Conservation (phyloP, 2,113 vertebrate genomes). For the Tychaedon coryphoeus region DNA sequence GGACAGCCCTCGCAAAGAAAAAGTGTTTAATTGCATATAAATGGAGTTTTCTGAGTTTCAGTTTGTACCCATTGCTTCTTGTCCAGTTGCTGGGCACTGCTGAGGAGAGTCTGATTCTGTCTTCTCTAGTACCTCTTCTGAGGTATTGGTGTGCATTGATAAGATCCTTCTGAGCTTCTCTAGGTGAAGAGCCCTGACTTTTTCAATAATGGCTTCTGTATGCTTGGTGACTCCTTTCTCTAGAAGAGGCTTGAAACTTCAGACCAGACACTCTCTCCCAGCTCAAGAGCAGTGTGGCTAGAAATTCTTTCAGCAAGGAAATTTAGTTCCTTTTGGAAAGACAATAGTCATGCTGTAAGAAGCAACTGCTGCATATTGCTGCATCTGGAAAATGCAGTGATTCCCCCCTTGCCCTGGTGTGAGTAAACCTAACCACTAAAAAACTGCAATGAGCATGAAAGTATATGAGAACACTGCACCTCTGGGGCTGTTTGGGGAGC, state of each 20-base stretch:
- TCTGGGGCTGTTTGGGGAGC: neutral
- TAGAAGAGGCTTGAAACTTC: neutral
- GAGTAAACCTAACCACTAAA: neutral
- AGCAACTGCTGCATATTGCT: neutral
- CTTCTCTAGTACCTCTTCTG: neutral
- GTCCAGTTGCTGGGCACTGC: neutral
- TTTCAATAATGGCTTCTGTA: neutral
- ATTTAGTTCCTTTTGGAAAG: neutral
- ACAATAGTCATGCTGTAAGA: neutral
- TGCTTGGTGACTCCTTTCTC: neutral
- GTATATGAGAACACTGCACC: neutral
- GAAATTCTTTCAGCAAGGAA: neutral
- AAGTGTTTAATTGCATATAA: neutral
- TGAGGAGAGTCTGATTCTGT: neutral
- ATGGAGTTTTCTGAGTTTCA: neutral
- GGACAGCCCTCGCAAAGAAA: neutral
- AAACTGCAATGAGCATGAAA: neutral
- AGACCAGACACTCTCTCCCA: neutral
- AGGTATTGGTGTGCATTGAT: neutral
- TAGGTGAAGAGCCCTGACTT: neutral
- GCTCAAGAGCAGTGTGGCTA: neutral
- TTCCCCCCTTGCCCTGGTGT: fast-evolving
- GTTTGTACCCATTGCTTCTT: neutral
- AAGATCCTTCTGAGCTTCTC: neutral
- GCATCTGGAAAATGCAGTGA: neutral